Evolutionary conservation across 2,113 vertebrate species (phyloP).

Genomic region (Boulengeromyrus knoepffleri): DNA sequence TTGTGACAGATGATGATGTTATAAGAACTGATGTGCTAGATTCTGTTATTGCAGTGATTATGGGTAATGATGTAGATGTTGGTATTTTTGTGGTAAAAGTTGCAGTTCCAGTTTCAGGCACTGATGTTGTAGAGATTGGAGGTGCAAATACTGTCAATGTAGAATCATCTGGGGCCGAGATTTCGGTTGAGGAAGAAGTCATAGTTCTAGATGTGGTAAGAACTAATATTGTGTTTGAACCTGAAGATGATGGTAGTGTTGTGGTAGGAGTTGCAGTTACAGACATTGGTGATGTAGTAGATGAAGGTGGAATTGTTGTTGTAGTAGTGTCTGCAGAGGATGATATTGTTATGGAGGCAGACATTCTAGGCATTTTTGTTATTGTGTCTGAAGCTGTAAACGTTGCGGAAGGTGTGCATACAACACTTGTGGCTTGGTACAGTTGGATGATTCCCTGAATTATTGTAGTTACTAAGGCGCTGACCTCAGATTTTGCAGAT

Average conservation of each 20-base stretch:
- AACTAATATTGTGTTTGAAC: not conserved
- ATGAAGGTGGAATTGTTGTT: not conserved
- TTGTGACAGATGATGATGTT: not conserved
- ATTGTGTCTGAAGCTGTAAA: not conserved
- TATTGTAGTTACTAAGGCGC: not conserved
- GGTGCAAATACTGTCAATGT: not conserved
- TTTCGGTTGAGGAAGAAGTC: not conserved
- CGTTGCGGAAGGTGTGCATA: not conserved
- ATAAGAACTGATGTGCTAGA: not conserved
- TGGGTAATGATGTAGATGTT: not conserved
- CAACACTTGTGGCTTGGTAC: not conserved
- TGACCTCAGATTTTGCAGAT: not conserved
- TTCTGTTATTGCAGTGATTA: not conserved
- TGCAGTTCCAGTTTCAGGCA: not conserved
- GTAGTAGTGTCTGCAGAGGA: not conserved
- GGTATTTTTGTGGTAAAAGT: not conserved
- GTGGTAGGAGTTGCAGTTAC: not conserved
- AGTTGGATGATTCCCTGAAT: not conserved
- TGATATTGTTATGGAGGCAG: not conserved
- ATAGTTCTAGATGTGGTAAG: not conserved
- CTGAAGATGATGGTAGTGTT: not conserved
- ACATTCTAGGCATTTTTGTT: not conserved
- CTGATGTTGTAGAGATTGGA: not conserved
- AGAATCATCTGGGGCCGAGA: not conserved
- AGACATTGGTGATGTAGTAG: not conserved